Percentiles rank a stretch among this genome's conserved stretches.
Evolutionary conservation across 1,140 invertebrate species (phyloP).

Genomic region (Nixonia krombeini): DNA sequence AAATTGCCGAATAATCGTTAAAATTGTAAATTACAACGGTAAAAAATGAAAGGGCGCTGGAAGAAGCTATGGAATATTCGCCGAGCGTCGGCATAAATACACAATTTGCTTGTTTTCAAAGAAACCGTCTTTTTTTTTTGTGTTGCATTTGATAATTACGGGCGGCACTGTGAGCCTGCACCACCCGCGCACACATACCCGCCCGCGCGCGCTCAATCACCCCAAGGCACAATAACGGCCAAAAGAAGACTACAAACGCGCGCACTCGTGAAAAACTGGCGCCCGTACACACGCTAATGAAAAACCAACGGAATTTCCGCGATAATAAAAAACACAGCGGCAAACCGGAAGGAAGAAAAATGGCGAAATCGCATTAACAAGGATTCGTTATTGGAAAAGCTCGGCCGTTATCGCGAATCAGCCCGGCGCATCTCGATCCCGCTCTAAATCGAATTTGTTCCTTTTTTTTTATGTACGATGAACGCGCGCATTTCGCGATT

Average conservation of each 20-base stretch:
- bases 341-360: conserved; percentile 28
- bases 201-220: no score
- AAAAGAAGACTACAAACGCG: neutral
- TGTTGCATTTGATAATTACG: no score
- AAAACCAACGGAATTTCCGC: conserved; percentile 12
- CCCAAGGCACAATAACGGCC: neutral
- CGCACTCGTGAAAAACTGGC: conserved; percentile 9
- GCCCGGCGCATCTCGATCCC: conserved; percentile 12
- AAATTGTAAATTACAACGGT: no score
- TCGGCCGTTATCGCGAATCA: conserved; percentile 45
- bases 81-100: no score
- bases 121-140: no score
- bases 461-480: neutral
- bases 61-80: no score
- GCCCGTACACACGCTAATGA: conserved; percentile 7
- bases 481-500: conserved; percentile 6
- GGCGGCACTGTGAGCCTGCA: no score
- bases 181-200: no score
- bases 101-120: no score
- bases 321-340: conserved; percentile 10
- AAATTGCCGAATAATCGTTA: no score
- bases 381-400: conserved; percentile 55
- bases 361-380: conserved; percentile 52
- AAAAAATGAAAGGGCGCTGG: no score
- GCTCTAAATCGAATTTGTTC: conserved; percentile 50